These are phyloP conservation scores for Halcyon leucocephala DNA, from an alignment of 2,797 vertebrate species.

Conservation along the genomic window DNA sequence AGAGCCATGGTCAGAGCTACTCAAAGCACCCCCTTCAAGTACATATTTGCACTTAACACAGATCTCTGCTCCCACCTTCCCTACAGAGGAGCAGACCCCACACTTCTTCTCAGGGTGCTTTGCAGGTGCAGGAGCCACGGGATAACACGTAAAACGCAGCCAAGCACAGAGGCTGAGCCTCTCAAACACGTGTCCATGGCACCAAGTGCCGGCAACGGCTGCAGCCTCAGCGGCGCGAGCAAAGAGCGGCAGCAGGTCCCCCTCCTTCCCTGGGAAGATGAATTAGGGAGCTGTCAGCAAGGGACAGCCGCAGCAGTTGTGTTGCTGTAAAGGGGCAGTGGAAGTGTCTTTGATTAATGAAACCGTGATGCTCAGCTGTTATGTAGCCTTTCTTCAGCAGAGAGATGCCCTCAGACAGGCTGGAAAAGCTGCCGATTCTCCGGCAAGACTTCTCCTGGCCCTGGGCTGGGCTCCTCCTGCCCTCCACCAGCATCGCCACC, in stretches of 20 bases:
- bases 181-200: rapidly evolving
- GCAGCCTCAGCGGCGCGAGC: not conserved
- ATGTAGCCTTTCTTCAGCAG: slow-evolving; percentile 81
- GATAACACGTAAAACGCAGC: not conserved
- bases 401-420: slow-evolving; percentile 83
- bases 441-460: not conserved
- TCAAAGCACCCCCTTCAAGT: rapidly evolving
- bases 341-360: slow-evolving; percentile 98
- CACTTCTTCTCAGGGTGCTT: no score
- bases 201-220: rapidly evolving
- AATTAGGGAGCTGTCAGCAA: slow-evolving; percentile 91
- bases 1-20: not conserved
- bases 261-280: slow-evolving; percentile 82
- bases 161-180: rapidly evolving
- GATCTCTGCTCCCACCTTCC: not conserved
- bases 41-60: rapidly evolving
- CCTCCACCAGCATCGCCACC: rapidly evolving
- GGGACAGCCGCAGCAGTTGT: slow-evolving; percentile 90
- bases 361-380: slow-evolving; percentile 86
- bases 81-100: not conserved
- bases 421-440: not conserved
- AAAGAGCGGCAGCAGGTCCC: not conserved
- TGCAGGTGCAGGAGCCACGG: rapidly evolving
- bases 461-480: not conserved
- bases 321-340: slow-evolving; percentile 96